These are phyloP conservation scores for Acheta domesticus DNA, from an alignment of 2,888 invertebrate species.

Conservation along the genomic window DNA sequence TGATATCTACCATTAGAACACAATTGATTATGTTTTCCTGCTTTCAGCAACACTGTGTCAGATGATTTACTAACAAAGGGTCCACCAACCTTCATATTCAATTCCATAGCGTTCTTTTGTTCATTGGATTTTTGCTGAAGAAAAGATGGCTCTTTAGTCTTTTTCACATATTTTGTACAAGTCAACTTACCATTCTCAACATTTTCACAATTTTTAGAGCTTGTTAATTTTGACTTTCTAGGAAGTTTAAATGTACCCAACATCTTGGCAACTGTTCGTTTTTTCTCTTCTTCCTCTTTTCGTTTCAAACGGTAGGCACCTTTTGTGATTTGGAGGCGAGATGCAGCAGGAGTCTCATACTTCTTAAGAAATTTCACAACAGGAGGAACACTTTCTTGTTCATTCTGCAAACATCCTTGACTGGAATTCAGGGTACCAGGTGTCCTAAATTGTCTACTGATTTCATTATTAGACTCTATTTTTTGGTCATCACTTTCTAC, in stretches of 20 bases:
- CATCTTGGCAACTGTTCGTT: background rate
- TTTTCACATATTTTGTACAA: too few relatives aligned
- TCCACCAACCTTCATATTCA: too few relatives aligned
- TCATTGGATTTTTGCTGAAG: too few relatives aligned
- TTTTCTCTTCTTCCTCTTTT: background rate
- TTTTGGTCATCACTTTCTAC: too few relatives aligned
- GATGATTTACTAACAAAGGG: too few relatives aligned
- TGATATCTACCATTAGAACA: too few relatives aligned
- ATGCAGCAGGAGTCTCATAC: background rate
- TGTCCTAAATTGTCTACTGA: background rate
- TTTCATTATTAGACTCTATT: background rate
- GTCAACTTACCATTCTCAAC: too few relatives aligned
- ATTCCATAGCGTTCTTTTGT: too few relatives aligned
- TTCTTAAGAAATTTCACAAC: background rate
- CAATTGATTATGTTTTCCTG: too few relatives aligned
- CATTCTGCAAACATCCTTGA: background rate
- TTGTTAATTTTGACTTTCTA: background rate
- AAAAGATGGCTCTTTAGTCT: too few relatives aligned
- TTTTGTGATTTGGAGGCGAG: background rate
- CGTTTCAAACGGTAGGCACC: background rate
- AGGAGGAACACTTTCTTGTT: background rate
- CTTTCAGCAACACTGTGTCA: too few relatives aligned
- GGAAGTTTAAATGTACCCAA: background rate
- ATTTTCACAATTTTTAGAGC: too few relatives aligned
- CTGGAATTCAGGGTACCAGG: background rate